Percentiles rank a stretch among this genome's conserved stretches.
phyloP scores from a whole-genome alignment of 2,888 invertebrate genomes.

The Caenorhabditis sp. region DNA sequence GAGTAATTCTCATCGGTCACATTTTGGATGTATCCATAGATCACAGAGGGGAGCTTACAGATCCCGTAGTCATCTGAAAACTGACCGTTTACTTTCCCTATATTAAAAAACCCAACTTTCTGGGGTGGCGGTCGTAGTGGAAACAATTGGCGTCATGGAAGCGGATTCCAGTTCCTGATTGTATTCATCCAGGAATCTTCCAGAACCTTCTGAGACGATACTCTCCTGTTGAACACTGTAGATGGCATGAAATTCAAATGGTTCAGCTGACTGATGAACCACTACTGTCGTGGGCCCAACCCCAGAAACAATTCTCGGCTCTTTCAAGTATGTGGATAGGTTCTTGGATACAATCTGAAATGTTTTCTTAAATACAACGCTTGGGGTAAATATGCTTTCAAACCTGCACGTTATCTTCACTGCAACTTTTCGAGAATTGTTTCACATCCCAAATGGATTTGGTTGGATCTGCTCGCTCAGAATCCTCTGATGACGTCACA shows the following conservation, averaged over 20 bases:
- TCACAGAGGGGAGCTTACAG: constrained; percentile 31
- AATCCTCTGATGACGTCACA: constrained; percentile 9
- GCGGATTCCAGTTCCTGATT: background rate
- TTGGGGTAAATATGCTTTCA: background rate
- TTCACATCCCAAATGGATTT: constrained; percentile 30
- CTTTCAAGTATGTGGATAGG: constrained; percentile 7
- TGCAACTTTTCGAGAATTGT: constrained; percentile 31
- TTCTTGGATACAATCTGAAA: constrained; percentile 27
- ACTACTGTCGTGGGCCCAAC: constrained; percentile 44
- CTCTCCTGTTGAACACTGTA: constrained; percentile 24
- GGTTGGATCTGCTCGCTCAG: background rate
- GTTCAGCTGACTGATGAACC: constrained; percentile 51
- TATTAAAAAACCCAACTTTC: background rate
- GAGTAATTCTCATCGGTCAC: background rate
- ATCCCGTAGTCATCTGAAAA: background rate
- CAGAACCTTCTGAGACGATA: no score
- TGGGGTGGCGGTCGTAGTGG: background rate
- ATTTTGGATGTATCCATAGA: constrained; percentile 10
- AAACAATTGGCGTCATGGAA: background rate
- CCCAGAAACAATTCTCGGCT: background rate
- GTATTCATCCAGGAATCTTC: constrained; percentile 14
- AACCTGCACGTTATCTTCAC: constrained; percentile 53
- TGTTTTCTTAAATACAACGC: no score
- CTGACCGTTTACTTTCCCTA: background rate
- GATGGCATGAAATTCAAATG: constrained; percentile 41